These are phyloP conservation scores for Trematomus bernacchii DNA, from an alignment of 2,797 vertebrate species.

Conservation along the genomic window DNA sequence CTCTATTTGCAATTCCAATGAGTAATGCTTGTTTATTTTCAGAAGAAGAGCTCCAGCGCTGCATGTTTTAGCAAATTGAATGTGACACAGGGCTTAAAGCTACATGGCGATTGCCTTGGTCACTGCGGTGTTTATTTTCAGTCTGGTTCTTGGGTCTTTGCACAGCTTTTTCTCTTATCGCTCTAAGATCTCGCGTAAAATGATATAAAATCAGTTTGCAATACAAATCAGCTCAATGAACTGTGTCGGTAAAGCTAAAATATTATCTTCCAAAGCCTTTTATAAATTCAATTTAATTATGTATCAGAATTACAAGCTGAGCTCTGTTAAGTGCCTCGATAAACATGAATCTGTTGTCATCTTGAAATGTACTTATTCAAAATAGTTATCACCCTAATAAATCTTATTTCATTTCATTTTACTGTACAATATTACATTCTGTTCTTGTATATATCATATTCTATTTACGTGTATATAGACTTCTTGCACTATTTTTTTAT, in stretches of 20 bases:
- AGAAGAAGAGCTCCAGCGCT: constrained; percentile 46
- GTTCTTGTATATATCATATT: too few species aligned
- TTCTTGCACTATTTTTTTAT: too few species aligned
- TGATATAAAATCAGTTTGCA: neutral
- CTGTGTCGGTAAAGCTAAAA: neutral
- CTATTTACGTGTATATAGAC: too few species aligned
- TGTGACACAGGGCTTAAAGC: constrained; percentile 64
- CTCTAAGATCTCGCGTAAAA: constrained; percentile 33
- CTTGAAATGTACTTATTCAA: too few species aligned
- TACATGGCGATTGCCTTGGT: constrained; percentile 52
- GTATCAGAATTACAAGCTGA: neutral
- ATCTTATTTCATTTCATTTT: too few species aligned
- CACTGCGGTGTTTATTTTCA: constrained; percentile 55
- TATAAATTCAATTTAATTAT: neutral
- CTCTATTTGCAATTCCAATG: constrained; percentile 86
- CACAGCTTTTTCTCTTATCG: constrained; percentile 29
- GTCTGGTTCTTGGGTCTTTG: constrained; percentile 35
- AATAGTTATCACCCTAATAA: too few species aligned
- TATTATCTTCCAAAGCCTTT: neutral
- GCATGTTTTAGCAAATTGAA: constrained; percentile 63
- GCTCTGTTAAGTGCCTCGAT: too few species aligned
- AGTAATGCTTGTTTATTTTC: constrained; percentile 76
- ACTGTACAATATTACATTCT: too few species aligned
- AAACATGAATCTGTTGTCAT: too few species aligned
- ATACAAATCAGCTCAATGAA: constrained; percentile 15